Evolutionary conservation across 1,140 invertebrate genomes (phyloP), one percentile per base, ranked within the genome.

Genomic region (Oedothorax gibbosus): DNA sequence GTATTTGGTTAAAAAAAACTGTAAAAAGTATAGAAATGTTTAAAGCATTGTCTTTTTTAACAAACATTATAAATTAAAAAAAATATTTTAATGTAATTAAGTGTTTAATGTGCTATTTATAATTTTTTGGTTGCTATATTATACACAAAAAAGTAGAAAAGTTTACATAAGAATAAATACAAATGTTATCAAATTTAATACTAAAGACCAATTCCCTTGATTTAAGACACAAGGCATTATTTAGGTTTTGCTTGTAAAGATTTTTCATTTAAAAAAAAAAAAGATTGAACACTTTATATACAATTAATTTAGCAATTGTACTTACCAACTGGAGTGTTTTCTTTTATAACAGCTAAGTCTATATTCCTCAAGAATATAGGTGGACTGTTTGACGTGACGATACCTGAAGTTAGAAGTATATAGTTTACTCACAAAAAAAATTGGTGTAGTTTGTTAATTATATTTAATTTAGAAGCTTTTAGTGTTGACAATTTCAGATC

Each of bases 291-390:
- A 35, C 35, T 35, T 35, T 35, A 35, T 5, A 35, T 35, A 1
- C 35, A 2, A 2, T 1, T 35, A 2, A 35, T 35, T 35, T 35
- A 35, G 35, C 35, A 60, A 20, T 18, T 35, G 0, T 71, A 72
- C 77, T 73, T 77, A 83, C 85, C 86, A 51, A 87, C 78, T 5
- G 87, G 87, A 10, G 86, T 86, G 35, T 87, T 87, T 85, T 87
- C 87, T 35, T 86, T 81, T n/a, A 87, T 72, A 14, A 85, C 81
- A 64, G 84, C 69, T 56, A 86, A 66, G 66, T 87, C 87, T 54
- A 87, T 87, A 53, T 85, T 87, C 50, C 86, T 81, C 14, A 87
- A 54, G 49, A 87, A 87, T 56, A 75, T 79, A 7, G 87, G 87
- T 1, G 87, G 87, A 12, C 66, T 57, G 64, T 87, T 87, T 2